A percentile compares a stretch with the other conserved stretches of the same genome.
phyloP scores from a whole-genome alignment of 2,113 vertebrate genomes.

The Oceanites oceanicus region DNA sequence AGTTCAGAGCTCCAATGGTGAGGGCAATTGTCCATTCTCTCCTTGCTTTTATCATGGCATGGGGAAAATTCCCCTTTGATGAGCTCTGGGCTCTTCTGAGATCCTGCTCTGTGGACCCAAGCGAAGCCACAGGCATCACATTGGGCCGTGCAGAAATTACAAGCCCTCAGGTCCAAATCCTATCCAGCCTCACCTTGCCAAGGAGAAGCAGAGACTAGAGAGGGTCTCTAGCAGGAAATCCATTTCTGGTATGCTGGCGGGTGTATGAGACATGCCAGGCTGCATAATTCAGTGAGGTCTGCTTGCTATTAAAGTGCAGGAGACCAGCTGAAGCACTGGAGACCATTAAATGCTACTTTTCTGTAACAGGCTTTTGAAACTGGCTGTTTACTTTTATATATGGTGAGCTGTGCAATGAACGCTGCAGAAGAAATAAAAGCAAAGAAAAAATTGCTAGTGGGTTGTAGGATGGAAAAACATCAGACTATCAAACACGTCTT shows the following conservation, averaged over 20 bases:
- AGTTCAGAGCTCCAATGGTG: fast-evolving
- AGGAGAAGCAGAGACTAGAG: neutral
- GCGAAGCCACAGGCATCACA: neutral
- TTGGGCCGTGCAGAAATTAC: fast-evolving
- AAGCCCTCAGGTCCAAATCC: neutral
- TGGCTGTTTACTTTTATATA: neutral
- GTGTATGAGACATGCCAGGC: neutral
- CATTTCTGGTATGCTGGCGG: neutral
- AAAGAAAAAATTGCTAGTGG: neutral
- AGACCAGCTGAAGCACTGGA: neutral
- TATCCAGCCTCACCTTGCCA: neutral
- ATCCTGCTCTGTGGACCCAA: neutral
- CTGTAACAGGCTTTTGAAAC: neutral
- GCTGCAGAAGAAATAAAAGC: neutral
- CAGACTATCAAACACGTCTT: neutral
- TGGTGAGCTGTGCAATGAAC: neutral
- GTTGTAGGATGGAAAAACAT: neutral
- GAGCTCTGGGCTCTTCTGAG: neutral
- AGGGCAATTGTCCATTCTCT: neutral
- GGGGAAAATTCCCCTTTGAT: neutral
- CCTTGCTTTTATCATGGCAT: no score
- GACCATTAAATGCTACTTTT: neutral
- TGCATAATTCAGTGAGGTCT: neutral
- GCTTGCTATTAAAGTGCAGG: neutral
- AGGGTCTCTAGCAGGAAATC: neutral